Conservation (phyloP, 1,140 invertebrate genomes). For the Fopius arisanus region DNA sequence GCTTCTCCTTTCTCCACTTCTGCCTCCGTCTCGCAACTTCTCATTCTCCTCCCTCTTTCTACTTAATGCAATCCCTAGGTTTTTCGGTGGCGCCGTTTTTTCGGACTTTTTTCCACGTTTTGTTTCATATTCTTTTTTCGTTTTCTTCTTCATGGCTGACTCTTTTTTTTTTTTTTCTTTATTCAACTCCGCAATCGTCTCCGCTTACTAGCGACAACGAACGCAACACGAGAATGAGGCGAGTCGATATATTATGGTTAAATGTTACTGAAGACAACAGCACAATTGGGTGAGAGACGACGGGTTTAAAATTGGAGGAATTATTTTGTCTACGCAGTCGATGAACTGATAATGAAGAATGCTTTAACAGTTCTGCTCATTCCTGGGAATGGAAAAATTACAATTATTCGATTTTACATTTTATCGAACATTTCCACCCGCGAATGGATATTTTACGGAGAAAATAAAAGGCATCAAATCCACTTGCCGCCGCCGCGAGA, state of each 20-base stretch:
- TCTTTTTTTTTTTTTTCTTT: too few relatives aligned
- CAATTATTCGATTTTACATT: too few relatives aligned
- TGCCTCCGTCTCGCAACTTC: slow-evolving; percentile 18
- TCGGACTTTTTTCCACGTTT: slow-evolving; percentile 13
- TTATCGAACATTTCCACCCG: too few relatives aligned
- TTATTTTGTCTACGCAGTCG: not conserved
- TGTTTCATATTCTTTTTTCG: slow-evolving; percentile 12
- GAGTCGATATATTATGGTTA: not conserved
- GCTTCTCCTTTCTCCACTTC: slow-evolving; percentile 13
- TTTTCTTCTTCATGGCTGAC: not conserved
- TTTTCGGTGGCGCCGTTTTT: slow-evolving; percentile 56
- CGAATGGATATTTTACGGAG: too few relatives aligned
- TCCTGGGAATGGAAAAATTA: not conserved
- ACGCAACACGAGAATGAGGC: slow-evolving; percentile 57
- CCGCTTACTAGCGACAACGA: slow-evolving; percentile 57
- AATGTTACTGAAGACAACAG: not conserved
- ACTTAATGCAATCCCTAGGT: slow-evolving; percentile 63
- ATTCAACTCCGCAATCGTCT: slow-evolving; percentile 56
- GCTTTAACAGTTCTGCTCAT: too few relatives aligned
- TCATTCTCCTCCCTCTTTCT: slow-evolving; percentile 38
- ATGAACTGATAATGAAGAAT: not conserved
- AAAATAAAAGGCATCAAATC: too few relatives aligned
- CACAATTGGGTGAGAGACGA: not conserved
- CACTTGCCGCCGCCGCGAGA: too few relatives aligned
- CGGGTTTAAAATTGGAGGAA: not conserved